Conservation (phyloP, 2,888 invertebrate species). For the Chymomyza fuscimana region DNA sequence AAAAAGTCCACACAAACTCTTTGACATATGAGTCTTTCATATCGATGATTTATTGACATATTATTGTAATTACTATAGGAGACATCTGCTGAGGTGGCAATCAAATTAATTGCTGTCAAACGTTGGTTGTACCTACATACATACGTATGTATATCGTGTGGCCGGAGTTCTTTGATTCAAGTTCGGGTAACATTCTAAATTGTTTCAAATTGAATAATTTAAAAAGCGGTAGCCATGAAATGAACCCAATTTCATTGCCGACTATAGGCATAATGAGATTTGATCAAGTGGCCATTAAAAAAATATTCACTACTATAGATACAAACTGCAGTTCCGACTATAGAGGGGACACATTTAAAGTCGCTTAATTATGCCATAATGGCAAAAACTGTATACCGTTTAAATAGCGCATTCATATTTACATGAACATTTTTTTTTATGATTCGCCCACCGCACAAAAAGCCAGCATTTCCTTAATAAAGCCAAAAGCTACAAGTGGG, state of each 20-base stretch:
- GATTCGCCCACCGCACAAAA: constrained; percentile 54
- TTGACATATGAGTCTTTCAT: neutral
- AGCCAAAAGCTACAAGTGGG: constrained; percentile 21
- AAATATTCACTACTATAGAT: neutral
- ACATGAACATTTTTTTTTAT: constrained; percentile 48
- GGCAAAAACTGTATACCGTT: neutral
- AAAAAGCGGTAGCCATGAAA: neutral
- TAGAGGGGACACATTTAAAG: neutral
- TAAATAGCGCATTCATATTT: constrained; percentile 23
- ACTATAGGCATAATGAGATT: no score
- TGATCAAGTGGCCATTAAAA: neutral
- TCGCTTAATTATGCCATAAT: neutral
- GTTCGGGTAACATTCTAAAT: neutral
- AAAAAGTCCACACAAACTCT: neutral
- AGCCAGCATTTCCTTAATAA: constrained; percentile 66
- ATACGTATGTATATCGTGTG: neutral
- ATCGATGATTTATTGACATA: constrained; percentile 65
- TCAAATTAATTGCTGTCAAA: constrained; percentile 11
- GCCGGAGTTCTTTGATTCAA: neutral
- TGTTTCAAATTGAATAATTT: neutral
- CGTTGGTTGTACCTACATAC: constrained; percentile 4
- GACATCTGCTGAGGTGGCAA: constrained; percentile 33
- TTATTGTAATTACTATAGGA: constrained; percentile 71
- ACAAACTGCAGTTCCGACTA: neutral
- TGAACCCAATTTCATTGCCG: no score